phyloP scores from a whole-genome alignment of 1,140 invertebrate species.

The Brachionus paranguensis region DNA sequence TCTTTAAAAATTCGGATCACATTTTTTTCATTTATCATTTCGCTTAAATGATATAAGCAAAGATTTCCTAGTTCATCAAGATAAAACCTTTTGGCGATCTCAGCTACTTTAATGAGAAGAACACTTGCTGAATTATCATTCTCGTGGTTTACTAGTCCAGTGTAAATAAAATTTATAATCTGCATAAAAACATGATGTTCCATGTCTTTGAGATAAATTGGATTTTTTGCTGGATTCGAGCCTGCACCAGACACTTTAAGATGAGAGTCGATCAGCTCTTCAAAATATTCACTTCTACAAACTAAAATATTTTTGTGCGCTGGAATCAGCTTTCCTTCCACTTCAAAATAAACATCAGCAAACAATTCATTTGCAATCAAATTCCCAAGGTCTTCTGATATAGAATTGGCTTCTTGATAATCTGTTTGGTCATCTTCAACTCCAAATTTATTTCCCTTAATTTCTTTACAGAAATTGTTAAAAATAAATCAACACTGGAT shows the following conservation, averaged over 20 bases:
- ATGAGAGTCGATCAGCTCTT: not conserved
- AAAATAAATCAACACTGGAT: not conserved
- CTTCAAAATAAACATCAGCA: constrained; percentile 38
- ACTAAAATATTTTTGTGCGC: constrained; percentile 10
- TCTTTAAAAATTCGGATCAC: not conserved
- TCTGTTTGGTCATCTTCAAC: not conserved
- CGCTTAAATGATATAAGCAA: constrained; percentile 12
- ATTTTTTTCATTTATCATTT: constrained; percentile 20
- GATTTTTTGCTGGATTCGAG: not conserved
- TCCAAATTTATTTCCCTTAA: constrained; percentile 1
- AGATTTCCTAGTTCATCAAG: not conserved
- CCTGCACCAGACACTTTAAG: not conserved
- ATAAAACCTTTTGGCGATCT: not conserved
- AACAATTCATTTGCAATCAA: constrained; percentile 18
- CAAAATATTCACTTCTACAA: constrained; percentile 30
- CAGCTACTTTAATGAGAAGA: not conserved
- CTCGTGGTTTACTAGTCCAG: not conserved
- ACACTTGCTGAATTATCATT: not conserved
- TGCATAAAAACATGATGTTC: not conserved
- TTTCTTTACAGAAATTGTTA: not conserved
- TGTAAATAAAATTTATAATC: constrained; percentile 12
- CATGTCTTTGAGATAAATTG: constrained; percentile 34
- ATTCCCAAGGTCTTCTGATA: not conserved
- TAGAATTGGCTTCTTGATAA: not conserved
- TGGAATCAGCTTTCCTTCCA: constrained; percentile 2